phyloP scores from a whole-genome alignment of 1,140 invertebrate species.

The Arion vulgaris region DNA sequence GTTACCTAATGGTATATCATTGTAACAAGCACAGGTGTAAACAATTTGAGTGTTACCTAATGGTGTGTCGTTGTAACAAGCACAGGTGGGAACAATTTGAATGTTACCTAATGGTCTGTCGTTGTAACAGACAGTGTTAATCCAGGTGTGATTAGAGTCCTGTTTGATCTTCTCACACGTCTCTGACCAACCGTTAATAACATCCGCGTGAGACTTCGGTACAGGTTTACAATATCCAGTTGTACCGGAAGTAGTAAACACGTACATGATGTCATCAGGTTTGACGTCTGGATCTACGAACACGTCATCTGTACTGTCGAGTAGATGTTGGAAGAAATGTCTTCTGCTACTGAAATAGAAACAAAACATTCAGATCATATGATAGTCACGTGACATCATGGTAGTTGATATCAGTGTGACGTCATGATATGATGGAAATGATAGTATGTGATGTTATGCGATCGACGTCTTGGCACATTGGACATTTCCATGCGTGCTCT shows the following conservation, averaged over 20 bases:
- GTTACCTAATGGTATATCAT: too few species aligned
- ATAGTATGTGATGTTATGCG: too few species aligned
- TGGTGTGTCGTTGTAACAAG: too few species aligned
- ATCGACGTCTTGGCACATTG: too few species aligned
- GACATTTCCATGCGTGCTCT: too few species aligned
- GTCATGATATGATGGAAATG: too few species aligned
- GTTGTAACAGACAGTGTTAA: not conserved
- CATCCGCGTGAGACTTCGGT: not conserved
- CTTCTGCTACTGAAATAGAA: not conserved
- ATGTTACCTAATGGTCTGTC: slow-evolving; percentile 3
- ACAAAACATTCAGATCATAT: too few species aligned
- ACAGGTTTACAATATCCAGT: slow-evolving; percentile 29
- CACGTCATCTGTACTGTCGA: not conserved
- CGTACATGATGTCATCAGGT: not conserved
- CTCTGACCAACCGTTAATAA: not conserved
- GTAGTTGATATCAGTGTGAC: too few species aligned
- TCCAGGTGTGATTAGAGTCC: not conserved
- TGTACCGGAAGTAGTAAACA: slow-evolving; percentile 20
- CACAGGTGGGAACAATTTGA: too few species aligned
- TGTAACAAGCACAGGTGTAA: too few species aligned
- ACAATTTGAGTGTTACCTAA: too few species aligned
- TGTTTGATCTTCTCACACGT: not conserved
- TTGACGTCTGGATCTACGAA: not conserved
- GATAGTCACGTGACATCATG: too few species aligned
- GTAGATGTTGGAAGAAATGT: not conserved